These are phyloP conservation scores for Gyrodactylus salaris DNA, from an alignment of 1,140 invertebrate genomes.

Conservation along the genomic window DNA sequence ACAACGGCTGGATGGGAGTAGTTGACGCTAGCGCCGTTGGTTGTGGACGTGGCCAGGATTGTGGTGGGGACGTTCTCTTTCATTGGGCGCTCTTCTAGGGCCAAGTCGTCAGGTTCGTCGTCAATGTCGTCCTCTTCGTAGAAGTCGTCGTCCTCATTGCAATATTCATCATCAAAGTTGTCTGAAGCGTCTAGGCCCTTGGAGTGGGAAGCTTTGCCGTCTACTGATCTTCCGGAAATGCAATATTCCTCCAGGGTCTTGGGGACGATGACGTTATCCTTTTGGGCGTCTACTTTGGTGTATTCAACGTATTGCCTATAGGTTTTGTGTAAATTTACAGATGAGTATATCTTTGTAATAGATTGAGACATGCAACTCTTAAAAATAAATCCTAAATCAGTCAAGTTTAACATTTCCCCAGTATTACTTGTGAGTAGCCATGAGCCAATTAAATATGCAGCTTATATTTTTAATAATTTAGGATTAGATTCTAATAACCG, in stretches of 20 bases:
- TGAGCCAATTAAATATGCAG: too few species aligned
- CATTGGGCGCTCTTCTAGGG: neutral
- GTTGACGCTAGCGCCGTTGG: too few species aligned
- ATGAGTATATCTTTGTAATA: too few species aligned
- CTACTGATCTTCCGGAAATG: slow-evolving; percentile 14
- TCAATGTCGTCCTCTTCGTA: slow-evolving; percentile 17
- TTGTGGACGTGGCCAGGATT: neutral
- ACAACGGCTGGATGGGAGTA: too few species aligned
- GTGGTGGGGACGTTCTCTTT: neutral
- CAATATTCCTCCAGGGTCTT: slow-evolving; percentile 77
- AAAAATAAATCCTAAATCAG: too few species aligned
- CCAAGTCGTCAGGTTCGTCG: slow-evolving; percentile 11
- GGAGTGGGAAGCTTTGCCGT: neutral
- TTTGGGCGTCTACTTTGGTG: slow-evolving; percentile 63
- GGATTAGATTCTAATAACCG: too few species aligned
- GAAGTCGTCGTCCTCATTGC: slow-evolving; percentile 17
- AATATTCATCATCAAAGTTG: slow-evolving; percentile 15
- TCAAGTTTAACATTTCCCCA: too few species aligned
- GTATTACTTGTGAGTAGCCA: too few species aligned
- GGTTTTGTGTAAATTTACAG: too few species aligned
- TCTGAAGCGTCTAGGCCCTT: slow-evolving; percentile 10
- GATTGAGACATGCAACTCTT: too few species aligned
- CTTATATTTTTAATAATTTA: too few species aligned
- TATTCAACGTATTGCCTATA: slow-evolving; percentile 70
- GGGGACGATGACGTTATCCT: slow-evolving; percentile 76